A percentile compares a stretch with the other conserved stretches of the same genome.
phyloP scores from a whole-genome alignment of 2,797 vertebrate species.

The Pteronotus mesoamericanus region DNA sequence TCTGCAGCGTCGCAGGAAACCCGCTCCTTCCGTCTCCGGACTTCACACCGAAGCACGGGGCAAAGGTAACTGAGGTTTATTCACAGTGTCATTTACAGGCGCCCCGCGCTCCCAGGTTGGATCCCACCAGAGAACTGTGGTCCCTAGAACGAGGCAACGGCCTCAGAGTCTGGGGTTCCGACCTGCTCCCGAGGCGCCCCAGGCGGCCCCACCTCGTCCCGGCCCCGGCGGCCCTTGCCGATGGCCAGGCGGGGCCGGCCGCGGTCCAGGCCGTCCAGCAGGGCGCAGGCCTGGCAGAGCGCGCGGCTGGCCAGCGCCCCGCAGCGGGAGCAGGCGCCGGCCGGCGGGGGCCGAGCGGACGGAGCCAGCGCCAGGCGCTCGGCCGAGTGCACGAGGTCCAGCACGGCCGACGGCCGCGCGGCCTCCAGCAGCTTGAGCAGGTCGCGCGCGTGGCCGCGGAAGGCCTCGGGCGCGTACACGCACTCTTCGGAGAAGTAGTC shows the following conservation, averaged over 20 bases:
- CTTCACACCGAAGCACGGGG: accelerated
- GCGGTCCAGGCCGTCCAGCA: conserved; percentile 90
- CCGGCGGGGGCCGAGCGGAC: conserved; percentile 81
- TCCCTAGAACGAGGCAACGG: conserved; percentile 79
- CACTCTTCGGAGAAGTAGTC: conserved; percentile 94
- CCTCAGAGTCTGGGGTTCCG: conserved; percentile 42
- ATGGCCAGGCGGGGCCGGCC: conserved; percentile 86
- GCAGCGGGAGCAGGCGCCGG: conserved; percentile 87
- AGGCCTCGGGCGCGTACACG: conserved; percentile 93
- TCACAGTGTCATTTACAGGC: neutral
- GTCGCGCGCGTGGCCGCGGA: conserved; percentile 88
- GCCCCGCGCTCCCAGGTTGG: accelerated
- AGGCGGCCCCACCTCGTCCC: too few species aligned
- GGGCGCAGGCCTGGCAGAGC: conserved; percentile 91
- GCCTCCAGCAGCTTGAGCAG: conserved; percentile 88
- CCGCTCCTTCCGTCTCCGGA: neutral
- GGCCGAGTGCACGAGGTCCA: conserved; percentile 91
- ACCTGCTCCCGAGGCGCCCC: too few species aligned
- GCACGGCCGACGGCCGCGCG: conserved; percentile 87
- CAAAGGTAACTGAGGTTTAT: neutral
- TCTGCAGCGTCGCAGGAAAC: neutral
- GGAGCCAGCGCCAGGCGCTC: conserved; percentile 89
- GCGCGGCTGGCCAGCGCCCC: conserved; percentile 91
- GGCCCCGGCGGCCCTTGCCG: too few species aligned
- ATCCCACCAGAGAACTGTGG: neutral